Evolutionary conservation across 1,140 invertebrate species (phyloP).

Genomic region (Drosophila equinoxialis): DNA sequence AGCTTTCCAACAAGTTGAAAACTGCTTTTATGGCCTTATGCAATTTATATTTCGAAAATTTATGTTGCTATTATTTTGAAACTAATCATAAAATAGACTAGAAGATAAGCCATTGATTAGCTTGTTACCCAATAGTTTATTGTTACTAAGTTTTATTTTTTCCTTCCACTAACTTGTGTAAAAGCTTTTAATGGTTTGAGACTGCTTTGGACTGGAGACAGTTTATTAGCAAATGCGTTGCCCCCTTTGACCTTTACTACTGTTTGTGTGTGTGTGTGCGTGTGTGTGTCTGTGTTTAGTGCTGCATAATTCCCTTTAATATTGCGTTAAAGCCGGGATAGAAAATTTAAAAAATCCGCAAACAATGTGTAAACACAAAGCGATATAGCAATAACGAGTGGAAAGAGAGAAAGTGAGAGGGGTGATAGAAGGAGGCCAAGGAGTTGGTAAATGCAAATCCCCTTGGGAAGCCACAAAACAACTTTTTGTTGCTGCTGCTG

Average conservation of each 20-base stretch:
- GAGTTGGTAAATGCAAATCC: slow-evolving; percentile 33
- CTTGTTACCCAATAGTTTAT: no score
- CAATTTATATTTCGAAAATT: no score
- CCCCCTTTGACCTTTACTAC: neutral
- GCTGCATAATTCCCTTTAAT: slow-evolving; percentile 15
- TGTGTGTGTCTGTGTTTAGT: neutral
- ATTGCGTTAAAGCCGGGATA: neutral
- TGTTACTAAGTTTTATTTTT: no score
- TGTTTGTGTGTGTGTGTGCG: neutral
- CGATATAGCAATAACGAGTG: neutral
- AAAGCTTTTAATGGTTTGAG: no score
- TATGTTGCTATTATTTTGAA: no score
- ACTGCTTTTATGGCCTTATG: no score
- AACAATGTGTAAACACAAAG: slow-evolving; percentile 29
- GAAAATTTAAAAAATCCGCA: slow-evolving; percentile 27
- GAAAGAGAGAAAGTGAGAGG: neutral
- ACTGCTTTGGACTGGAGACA: no score
- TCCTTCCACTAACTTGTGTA: no score
- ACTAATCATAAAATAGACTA: no score
- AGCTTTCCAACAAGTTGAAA: no score
- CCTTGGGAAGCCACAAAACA: slow-evolving; percentile 24
- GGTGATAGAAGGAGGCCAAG: neutral
- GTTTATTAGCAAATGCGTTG: no score
- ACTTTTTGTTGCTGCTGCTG: slow-evolving; percentile 27
- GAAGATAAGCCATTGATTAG: no score